Base-by-base conservation (phyloP, 2,797 vertebrate genomes). In the Lithobates pipiens region DNA sequence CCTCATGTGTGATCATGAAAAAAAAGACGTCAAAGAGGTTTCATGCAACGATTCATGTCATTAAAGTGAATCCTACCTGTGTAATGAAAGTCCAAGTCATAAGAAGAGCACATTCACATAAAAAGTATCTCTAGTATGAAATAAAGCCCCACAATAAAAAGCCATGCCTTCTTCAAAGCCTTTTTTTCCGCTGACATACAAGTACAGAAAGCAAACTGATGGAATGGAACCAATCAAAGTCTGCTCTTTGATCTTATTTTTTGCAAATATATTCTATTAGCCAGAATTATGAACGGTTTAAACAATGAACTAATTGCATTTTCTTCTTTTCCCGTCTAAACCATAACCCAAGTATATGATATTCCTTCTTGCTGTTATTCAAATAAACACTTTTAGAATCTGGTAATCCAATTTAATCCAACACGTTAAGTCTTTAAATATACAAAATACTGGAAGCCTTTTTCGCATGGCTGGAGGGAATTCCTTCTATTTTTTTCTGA, bases 351-450 rank as follows among this genome's bases (percentile, higher is more conserved):
- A 54, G 4, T 61, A n/a, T 27, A n/a, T 77, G 36, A 39, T 63
- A 42, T 77, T 77, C 23, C 46, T 23, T 77, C 61, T 54, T 68
- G 63, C 44, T n/a, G 32, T 46, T 69, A 54, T 39, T 69, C 57
- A 67, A 42, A 50, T 54, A 27, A 34, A 61, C 15, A 21, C 21
- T 76, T 39, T 65, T 61, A n/a, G 25, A 83, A 57, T 84, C 21
- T 18, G 15, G 39, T 78, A 63, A 78, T 84, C 50, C 50, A 78
- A 57, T 77, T 70, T 78, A 84, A 84, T 78, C 67, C 16, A 18
- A 32, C 21, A 70, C 10, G 25, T 84, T 54, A 65, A 39, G 32
- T 69, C 25, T 77, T 77, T 34, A 77, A 78, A 78, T 63, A 34
- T 44, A 78, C 70, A 65, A 50, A 78, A 78, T 63, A 73, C 44